A percentile compares a stretch with the other conserved stretches of the same genome.
Evolutionary conservation across 2,888 invertebrate species (phyloP).

Genomic region (Caenorhabditis sp.): DNA sequence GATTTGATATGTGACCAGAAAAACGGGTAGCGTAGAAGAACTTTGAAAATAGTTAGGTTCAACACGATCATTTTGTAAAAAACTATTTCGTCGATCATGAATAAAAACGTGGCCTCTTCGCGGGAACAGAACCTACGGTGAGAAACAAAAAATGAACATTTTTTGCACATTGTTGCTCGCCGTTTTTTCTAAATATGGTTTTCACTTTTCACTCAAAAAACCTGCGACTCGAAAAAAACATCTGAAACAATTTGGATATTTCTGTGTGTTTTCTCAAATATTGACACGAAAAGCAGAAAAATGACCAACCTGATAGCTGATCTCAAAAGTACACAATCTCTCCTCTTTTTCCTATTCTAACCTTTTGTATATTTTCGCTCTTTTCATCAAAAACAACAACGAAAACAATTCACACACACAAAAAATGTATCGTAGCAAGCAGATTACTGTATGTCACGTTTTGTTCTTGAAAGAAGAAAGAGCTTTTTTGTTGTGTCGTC

Average conservation of each 20-base stretch:
- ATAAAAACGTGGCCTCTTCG: no score
- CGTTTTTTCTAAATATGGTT: no score
- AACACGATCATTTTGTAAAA: no score
- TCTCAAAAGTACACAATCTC: not conserved
- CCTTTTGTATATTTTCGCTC: not conserved
- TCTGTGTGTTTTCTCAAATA: not conserved
- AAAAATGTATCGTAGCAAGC: not conserved
- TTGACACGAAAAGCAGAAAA: not conserved
- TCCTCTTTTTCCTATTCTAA: no score
- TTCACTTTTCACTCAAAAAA: no score
- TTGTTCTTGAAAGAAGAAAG: not conserved
- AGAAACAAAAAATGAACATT: no score
- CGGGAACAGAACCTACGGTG: no score
- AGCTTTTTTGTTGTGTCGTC: not conserved
- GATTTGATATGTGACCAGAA: not conserved
- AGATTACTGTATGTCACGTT: conserved; percentile 3
- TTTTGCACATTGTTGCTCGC: no score
- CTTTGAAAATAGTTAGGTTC: no score
- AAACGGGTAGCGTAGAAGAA: not conserved
- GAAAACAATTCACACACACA: conserved; percentile 2
- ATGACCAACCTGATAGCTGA: not conserved
- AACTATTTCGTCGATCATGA: no score
- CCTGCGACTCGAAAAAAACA: no score
- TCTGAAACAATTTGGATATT: not conserved
- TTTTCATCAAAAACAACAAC: not conserved